phyloP scores from a whole-genome alignment of 2,888 invertebrate species.

The Ctena decussata region DNA sequence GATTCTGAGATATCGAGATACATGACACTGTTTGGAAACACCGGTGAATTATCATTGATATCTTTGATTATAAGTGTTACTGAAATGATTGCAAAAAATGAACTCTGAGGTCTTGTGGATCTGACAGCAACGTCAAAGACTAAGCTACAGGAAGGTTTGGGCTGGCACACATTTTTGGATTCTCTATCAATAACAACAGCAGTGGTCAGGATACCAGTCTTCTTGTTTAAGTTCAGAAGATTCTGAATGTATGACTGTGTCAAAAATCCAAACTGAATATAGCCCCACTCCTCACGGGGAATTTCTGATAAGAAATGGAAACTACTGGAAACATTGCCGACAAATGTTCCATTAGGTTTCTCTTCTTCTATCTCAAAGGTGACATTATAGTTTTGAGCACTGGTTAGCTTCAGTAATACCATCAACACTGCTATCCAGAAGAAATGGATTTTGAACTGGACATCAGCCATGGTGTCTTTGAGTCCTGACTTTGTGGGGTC shows the following conservation, averaged over 20 bases:
- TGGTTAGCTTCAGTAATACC: background rate
- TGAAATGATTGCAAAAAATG: conserved; percentile 67
- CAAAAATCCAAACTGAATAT: conserved; percentile 65
- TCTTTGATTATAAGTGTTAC: conserved; percentile 71
- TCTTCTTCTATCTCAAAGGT: conserved; percentile 56
- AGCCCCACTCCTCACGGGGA: conserved; percentile 60
- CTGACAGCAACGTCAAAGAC: conserved; percentile 70
- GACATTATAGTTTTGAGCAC: conserved; percentile 60
- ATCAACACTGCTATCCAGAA: no score
- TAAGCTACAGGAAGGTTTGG: conserved; percentile 61
- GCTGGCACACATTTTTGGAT: conserved; percentile 57
- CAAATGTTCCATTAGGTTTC: conserved; percentile 46
- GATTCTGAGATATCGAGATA: conserved; percentile 74
- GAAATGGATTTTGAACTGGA: no score
- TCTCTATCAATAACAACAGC: conserved; percentile 74
- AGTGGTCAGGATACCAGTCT: conserved; percentile 72
- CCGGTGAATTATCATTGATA: conserved; percentile 78
- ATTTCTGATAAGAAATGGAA: conserved; percentile 43
- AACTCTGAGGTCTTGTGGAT: conserved; percentile 61
- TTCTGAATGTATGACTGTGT: conserved; percentile 67
- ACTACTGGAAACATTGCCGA: conserved; percentile 58
- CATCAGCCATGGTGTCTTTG: no score
- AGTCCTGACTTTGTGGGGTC: no score
- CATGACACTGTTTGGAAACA: conserved; percentile 66
- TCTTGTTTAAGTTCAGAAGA: conserved; percentile 71